Percentiles rank a stretch among this genome's conserved stretches.
phyloP scores from a whole-genome alignment of 1,140 invertebrate genomes.

The Dufourea novaeangliae region DNA sequence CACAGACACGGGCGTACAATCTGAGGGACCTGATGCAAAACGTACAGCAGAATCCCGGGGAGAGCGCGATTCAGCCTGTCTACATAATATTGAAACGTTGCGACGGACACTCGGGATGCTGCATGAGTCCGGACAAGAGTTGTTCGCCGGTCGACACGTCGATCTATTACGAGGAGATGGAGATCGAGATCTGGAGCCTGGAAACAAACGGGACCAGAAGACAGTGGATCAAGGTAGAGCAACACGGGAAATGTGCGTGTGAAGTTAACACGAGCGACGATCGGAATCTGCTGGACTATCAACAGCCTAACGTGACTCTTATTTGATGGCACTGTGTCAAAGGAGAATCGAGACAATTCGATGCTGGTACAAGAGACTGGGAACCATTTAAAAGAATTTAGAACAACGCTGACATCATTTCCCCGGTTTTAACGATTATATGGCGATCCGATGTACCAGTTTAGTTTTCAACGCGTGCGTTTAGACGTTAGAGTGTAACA shows the following conservation, averaged over 20 bases:
- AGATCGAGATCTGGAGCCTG: constrained; percentile 58
- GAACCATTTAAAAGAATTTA: constrained; percentile 10
- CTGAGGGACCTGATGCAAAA: constrained; percentile 62
- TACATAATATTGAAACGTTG: constrained; percentile 69
- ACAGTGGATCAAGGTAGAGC: constrained; percentile 66
- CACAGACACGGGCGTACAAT: constrained; percentile 67
- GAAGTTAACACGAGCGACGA: constrained; percentile 39
- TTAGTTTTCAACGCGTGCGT: background rate
- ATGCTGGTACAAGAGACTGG: too few relatives aligned
- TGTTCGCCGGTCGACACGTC: constrained; percentile 53
- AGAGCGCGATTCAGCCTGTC: constrained; percentile 55
- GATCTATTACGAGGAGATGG: constrained; percentile 65
- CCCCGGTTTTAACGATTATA: background rate
- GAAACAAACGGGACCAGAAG: constrained; percentile 45
- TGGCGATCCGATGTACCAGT: background rate
- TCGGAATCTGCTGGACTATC: constrained; percentile 22
- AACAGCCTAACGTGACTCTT: constrained; percentile 47
- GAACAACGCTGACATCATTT: background rate
- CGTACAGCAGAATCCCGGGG: constrained; percentile 40
- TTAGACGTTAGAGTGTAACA: background rate
- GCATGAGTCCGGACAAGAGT: constrained; percentile 44
- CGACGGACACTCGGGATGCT: constrained; percentile 70
- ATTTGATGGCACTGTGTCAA: constrained; percentile 9
- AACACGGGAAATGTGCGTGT: constrained; percentile 67
- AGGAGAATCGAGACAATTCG: background rate